phyloP scores from a whole-genome alignment of 2,888 invertebrate species.

The Parnassius glacialis region DNA sequence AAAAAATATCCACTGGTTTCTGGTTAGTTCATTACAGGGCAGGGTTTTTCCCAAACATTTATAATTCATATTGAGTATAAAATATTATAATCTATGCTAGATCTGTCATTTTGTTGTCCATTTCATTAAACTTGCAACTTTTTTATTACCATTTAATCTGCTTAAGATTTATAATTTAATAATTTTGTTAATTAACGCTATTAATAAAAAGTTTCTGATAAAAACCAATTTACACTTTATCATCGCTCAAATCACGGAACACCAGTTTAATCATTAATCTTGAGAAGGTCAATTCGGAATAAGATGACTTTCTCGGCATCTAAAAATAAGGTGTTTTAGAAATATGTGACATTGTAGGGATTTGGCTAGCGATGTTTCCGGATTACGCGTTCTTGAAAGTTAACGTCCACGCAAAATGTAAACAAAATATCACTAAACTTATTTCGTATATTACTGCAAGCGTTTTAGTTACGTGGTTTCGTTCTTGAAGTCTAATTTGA shows the following conservation, averaged over 20 bases:
- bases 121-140: too few relatives aligned
- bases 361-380: slow-evolving; percentile 60
- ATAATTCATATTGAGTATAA: too few relatives aligned
- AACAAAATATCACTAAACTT: neutral
- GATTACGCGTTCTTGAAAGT: slow-evolving; percentile 39
- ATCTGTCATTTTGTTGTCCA: too few relatives aligned
- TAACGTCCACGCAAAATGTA: slow-evolving; percentile 21
- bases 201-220: slow-evolving; percentile 10
- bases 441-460: neutral
- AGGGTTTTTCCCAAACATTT: too few relatives aligned
- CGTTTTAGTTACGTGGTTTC: slow-evolving; percentile 6
- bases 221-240: slow-evolving; percentile 10
- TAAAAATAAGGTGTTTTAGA: slow-evolving; percentile 51
- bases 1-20: too few relatives aligned
- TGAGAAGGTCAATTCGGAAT: slow-evolving; percentile 48
- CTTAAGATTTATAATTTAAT: slow-evolving; percentile 16
- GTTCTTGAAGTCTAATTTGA: neutral
- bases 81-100: too few relatives aligned
- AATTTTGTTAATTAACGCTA: slow-evolving; percentile 9
- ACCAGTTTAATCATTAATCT: slow-evolving; percentile 41
- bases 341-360: slow-evolving; percentile 68
- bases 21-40: too few relatives aligned
- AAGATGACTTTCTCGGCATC: slow-evolving; percentile 38
- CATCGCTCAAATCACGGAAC: slow-evolving; percentile 30
- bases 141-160: slow-evolving; percentile 6